Evolutionary conservation across 2,888 invertebrate genomes (phyloP).

Genomic region (Epinotia brunnichana): DNA sequence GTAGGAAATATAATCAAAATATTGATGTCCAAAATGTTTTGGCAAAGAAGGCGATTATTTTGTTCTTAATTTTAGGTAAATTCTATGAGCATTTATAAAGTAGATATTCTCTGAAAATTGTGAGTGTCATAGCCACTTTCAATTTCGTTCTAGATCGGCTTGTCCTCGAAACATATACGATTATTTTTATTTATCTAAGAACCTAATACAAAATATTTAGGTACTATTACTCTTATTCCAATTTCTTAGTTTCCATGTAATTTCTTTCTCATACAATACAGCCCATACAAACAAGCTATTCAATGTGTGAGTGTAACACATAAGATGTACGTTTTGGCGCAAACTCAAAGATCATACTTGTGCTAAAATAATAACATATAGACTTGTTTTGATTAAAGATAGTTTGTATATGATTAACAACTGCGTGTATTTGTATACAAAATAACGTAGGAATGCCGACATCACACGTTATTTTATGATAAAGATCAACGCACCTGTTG

Average conservation of each 20-base stretch:
- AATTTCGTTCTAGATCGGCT: neutral
- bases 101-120: too few relatives aligned
- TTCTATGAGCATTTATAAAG: too few relatives aligned
- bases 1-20: too few relatives aligned
- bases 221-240: conserved; percentile 12
- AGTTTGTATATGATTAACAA: conserved; percentile 24
- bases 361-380: conserved; percentile 21
- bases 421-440: conserved; percentile 24
- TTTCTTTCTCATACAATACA: conserved; percentile 29
- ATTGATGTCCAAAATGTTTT: neutral
- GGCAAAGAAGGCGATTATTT: neutral
- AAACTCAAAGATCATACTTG: conserved; percentile 33
- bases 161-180: conserved; percentile 15
- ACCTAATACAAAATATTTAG: conserved; percentile 6
- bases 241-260: conserved; percentile 33
- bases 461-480: conserved; percentile 3
- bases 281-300: conserved; percentile 25
- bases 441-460: conserved; percentile 9
- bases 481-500: neutral
- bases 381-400: conserved; percentile 34
- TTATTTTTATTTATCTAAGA: conserved; percentile 8
- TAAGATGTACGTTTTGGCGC: conserved; percentile 35
- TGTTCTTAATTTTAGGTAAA: neutral
- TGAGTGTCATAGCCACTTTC: neutral
- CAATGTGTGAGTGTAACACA: conserved; percentile 15